Evolutionary conservation across 2,113 vertebrate species (phyloP).

Genomic region (Microcebus ravelobensis): DNA sequence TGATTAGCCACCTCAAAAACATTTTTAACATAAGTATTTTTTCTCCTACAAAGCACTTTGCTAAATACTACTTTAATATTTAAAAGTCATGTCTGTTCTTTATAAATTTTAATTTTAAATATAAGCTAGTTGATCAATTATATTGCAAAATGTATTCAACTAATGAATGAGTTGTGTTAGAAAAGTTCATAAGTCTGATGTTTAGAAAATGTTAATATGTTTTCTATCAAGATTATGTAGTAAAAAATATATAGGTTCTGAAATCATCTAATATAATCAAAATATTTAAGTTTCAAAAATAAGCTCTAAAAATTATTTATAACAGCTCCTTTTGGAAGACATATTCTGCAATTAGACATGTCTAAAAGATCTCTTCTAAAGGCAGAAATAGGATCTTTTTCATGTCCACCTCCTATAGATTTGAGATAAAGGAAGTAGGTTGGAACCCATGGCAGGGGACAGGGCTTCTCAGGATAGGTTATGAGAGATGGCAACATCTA

Average conservation of each 20-base stretch:
- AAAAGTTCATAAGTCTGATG: not conserved
- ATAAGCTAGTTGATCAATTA: not conserved
- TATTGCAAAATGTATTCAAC: not conserved
- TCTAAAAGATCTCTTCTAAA: not conserved
- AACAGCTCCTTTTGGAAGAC: not conserved
- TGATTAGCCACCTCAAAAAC: not conserved
- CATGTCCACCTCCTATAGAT: not conserved
- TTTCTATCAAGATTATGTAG: not conserved
- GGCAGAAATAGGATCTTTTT: not conserved
- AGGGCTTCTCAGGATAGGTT: not conserved
- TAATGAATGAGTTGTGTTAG: not conserved
- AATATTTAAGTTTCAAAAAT: not conserved
- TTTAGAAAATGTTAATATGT: not conserved
- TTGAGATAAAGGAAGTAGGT: not conserved
- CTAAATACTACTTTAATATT: not conserved
- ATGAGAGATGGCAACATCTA: accelerated
- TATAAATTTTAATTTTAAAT: not conserved
- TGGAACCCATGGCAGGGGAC: not conserved
- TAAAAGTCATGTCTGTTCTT: not conserved
- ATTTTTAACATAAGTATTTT: not conserved
- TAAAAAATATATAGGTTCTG: not conserved
- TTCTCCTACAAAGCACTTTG: not conserved
- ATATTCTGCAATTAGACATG: not conserved
- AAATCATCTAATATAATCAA: not conserved
- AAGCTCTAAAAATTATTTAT: not conserved